These are phyloP conservation scores for Eospalax fontanierii DNA, from an alignment of 2,797 vertebrate genomes.

Conservation along the genomic window DNA sequence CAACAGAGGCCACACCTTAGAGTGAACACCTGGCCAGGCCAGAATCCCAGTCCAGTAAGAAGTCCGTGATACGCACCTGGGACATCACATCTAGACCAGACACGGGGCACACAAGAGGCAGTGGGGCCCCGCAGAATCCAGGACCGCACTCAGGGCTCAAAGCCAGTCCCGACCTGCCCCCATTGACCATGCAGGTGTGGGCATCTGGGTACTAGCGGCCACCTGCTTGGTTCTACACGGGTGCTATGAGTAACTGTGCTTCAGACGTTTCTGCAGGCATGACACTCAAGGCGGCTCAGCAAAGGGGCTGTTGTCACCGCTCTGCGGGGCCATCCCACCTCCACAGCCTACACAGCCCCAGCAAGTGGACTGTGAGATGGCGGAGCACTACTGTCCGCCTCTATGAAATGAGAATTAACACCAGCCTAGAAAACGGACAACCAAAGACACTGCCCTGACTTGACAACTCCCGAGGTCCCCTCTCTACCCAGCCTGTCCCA, in stretches of 20 bases:
- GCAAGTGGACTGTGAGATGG: too few relatives aligned
- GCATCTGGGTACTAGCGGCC: not conserved
- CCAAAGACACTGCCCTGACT: rapidly evolving
- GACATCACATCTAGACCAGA: not conserved
- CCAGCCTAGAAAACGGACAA: not conserved
- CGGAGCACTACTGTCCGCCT: too few relatives aligned
- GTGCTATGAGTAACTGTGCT: rapidly evolving
- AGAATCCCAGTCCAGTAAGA: not conserved
- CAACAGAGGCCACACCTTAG: rapidly evolving
- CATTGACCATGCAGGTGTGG: too few relatives aligned
- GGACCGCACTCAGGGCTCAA: too few relatives aligned
- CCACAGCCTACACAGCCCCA: not conserved
- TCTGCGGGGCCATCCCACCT: not conserved
- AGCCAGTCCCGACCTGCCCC: not conserved
- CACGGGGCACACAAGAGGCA: not conserved
- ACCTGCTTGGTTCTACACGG: not conserved
- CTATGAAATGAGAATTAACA: not conserved
- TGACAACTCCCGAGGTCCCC: not conserved
- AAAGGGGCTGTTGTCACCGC: not conserved
- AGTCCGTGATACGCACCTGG: rapidly evolving
- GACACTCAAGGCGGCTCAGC: rapidly evolving
- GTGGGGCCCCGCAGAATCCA: not conserved
- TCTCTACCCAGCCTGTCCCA: not conserved
- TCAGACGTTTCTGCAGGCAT: not conserved
- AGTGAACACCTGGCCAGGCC: not conserved